Base-by-base conservation (phyloP, 2,888 invertebrate genomes). In the Andrena bucephala region DNA sequence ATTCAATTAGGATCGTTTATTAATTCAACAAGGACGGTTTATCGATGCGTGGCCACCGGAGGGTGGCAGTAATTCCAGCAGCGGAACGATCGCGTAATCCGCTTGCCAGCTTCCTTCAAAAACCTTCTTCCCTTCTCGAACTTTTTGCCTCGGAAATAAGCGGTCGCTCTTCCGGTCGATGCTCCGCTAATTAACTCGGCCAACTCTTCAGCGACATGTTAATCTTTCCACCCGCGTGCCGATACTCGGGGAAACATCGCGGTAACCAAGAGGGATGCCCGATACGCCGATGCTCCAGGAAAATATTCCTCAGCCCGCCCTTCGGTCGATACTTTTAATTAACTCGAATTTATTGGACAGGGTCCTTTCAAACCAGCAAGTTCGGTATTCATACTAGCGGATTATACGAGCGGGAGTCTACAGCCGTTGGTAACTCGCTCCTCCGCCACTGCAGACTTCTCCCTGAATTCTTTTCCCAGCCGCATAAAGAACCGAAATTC, bases 1-100 rank as follows among this genome's bases (percentile, higher is more conserved):
- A 87, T 87, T 87, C 76, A 87, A 86, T 87, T 87, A 87, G 81
- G 85, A 67, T 69, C 84, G 76, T 75, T 85, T 87, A 87, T 87
- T 81, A 85, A 87, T 87, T 87, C 87, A 85, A 84, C 81, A 81
- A 71, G 71, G 85, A 73, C 74, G 78, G 62, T 83, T 87, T 77
- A 68, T 76, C 59, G 75, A 66, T 67, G 81, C 67, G 71, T 50
- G 66, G 68, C 63, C 16, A 24, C 10, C 24, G n/a, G 20, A 54
- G 42, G 70, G 20, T 7, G 71, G 72, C 31, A 57, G 57, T 60
- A 78, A 81, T 87, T 86, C 71, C 81, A 77, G 59, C 42, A 36
- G 48, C 74, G 73, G 65, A 71, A 69, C 72, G 65, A 42, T 20
- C 68, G 65, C 59, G 57, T 76, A 75, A 83, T 63, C 82, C 63